Conservation (phyloP, 2,113 vertebrate genomes). For the Mustelus asterias region DNA sequence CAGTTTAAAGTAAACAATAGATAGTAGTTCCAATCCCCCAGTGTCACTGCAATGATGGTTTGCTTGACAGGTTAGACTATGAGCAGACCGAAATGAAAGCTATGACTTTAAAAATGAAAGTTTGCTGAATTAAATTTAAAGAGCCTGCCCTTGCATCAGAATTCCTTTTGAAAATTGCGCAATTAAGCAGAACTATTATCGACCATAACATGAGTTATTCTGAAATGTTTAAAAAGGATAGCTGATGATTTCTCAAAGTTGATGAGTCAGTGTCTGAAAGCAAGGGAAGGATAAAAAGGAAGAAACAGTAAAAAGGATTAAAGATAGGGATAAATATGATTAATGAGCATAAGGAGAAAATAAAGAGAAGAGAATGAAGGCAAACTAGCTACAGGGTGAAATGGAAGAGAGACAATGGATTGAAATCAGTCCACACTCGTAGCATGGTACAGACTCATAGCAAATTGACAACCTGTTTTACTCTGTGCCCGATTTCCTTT, state of each 20-base stretch:
- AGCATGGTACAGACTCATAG: background rate
- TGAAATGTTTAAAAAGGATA: background rate
- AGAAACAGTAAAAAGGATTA: background rate
- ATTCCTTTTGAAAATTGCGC: background rate
- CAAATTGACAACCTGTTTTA: background rate
- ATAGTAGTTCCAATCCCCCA: conserved; percentile 24
- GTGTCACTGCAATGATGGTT: background rate
- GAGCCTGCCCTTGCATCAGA: background rate
- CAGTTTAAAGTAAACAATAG: conserved; percentile 27
- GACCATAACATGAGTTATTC: background rate
- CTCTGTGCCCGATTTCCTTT: background rate
- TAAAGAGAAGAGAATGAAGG: background rate
- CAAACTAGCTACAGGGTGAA: background rate
- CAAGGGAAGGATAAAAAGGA: background rate
- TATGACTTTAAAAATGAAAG: conserved; percentile 5
- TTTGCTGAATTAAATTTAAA: background rate
- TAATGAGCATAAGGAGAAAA: background rate
- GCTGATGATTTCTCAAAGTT: background rate
- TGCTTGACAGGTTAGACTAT: conserved; percentile 27
- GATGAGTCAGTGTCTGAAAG: background rate
- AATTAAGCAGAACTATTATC: background rate
- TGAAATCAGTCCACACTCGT: background rate
- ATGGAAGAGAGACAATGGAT: background rate
- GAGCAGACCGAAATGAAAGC: background rate
- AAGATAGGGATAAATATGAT: background rate